Base-by-base conservation (phyloP, 2,797 vertebrate species). In the Xerus rutilus region DNA sequence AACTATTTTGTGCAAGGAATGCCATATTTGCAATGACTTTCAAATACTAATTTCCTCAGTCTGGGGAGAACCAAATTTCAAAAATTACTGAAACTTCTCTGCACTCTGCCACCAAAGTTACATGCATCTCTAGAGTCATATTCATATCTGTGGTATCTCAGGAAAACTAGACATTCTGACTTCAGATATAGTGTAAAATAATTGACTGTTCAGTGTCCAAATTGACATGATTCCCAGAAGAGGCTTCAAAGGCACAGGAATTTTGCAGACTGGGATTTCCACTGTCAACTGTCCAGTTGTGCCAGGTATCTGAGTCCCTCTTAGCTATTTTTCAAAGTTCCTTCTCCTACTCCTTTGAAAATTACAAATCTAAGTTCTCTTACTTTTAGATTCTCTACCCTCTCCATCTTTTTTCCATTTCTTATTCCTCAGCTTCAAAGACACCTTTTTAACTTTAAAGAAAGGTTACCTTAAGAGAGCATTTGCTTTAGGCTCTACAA, bases 261-360 rank as follows among this genome's bases (percentile, higher is more conserved):
- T 65, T 95, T 93, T 62, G 17, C 78, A 70, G 23, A 64, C 15
- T 70, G 32, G 20, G 3, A 64, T 77, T 91, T 77, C 91, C 93
- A 2, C 67, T 73, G n/a, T 62, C n/a, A 59, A 59, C 18, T 18
- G 69, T 82, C 17, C 6, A 32, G 35, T 93, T 91, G 88, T 93
- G 59, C 59, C 9, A 62, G 59, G 21, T 62, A 12, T 91, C 12
- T 72, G 5, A 59, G n/a, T 10, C 54, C 30, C 21, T 32, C 76
- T 39, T 78, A 70, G 39, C 20, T 35, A 12, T 49, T 14, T 52
- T 54, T 67, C 30, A 47, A 14, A 43, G 79, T 64, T 74, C 77
- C 32, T 65, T 3, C 8, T 86, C 32, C 23, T 65, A 3, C 8
- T 86, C 32, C 23, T 86, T 23, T 79, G 30, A 77, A 59, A 28